phyloP scores from a whole-genome alignment of 2,113 vertebrate species.

The Chaenogobius annularis region DNA sequence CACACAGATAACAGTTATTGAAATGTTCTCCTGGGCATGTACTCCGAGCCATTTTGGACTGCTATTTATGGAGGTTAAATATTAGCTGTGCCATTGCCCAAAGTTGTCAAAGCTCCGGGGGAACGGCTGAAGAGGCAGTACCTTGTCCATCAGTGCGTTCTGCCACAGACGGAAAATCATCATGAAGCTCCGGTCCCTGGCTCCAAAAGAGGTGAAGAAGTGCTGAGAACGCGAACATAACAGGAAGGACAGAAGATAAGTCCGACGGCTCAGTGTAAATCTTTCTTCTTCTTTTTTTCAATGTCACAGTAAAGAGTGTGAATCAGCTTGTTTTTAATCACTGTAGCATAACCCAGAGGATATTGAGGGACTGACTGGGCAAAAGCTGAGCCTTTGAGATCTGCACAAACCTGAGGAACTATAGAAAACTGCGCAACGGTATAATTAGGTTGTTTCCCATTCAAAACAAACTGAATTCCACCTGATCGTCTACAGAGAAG shows the following conservation, averaged over 20 bases:
- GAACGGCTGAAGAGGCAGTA: conserved; percentile 40
- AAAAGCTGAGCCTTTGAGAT: not conserved
- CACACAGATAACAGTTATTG: conserved; percentile 43
- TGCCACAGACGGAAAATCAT: conserved; percentile 92
- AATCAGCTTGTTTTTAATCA: conserved; percentile 41
- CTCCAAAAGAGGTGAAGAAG: conserved; percentile 91
- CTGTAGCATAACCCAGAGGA: not conserved
- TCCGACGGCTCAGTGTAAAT: not conserved
- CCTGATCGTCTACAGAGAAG: too few species aligned
- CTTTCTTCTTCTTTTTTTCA: not conserved
- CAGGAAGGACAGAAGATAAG: conserved; percentile 1
- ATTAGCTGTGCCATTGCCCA: conserved; percentile 21
- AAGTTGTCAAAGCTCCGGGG: not conserved
- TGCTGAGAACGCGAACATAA: conserved; percentile 70
- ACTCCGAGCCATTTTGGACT: conserved; percentile 11
- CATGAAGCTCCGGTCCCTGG: conserved; percentile 89
- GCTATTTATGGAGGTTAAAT: conserved; percentile 42
- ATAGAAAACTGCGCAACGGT: not conserved
- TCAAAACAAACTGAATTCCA: not conserved
- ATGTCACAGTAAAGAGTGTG: not conserved
- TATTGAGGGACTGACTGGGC: not conserved
- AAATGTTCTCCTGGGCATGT: conserved; percentile 15
- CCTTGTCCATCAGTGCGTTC: conserved; percentile 89
- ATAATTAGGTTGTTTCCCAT: not conserved
- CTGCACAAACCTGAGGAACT: not conserved